Conservation (phyloP, 2,888 invertebrate genomes). For the Euzophera pinguis region DNA sequence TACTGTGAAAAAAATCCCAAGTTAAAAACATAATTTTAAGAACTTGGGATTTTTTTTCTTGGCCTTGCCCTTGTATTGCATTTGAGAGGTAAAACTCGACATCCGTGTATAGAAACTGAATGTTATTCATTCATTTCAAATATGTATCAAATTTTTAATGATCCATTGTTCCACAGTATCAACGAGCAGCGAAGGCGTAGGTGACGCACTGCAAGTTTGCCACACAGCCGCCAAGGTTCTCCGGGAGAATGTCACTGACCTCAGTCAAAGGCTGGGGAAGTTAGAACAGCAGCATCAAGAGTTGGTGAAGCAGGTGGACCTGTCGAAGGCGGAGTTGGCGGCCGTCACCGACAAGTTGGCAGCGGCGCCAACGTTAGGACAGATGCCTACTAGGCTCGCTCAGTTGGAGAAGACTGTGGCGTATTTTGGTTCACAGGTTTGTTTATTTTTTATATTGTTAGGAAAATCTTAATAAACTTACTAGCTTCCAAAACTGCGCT, state of each 20-base stretch:
- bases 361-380: constrained; percentile 80
- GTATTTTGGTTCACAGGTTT: constrained; percentile 81
- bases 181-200: constrained; percentile 84
- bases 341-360: constrained; percentile 79
- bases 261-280: constrained; percentile 78
- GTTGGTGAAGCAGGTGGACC: constrained; percentile 45
- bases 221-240: constrained; percentile 84
- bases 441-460: neutral
- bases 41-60: neutral
- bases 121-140: too few species aligned
- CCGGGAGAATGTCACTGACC: constrained; percentile 82
- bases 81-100: neutral
- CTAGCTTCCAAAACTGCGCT: too few species aligned
- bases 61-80: neutral
- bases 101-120: neutral
- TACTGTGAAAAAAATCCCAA: too few species aligned
- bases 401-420: constrained; percentile 79
- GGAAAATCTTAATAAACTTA: too few species aligned
- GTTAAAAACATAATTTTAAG: too few species aligned
- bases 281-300: constrained; percentile 78
- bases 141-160: neutral
- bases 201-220: constrained; percentile 85
- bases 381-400: constrained; percentile 77
- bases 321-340: constrained; percentile 71
- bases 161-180: constrained; percentile 62